These are phyloP conservation scores for Eurosta solidaginis DNA, from an alignment of 1,140 invertebrate genomes.

Conservation along the genomic window DNA sequence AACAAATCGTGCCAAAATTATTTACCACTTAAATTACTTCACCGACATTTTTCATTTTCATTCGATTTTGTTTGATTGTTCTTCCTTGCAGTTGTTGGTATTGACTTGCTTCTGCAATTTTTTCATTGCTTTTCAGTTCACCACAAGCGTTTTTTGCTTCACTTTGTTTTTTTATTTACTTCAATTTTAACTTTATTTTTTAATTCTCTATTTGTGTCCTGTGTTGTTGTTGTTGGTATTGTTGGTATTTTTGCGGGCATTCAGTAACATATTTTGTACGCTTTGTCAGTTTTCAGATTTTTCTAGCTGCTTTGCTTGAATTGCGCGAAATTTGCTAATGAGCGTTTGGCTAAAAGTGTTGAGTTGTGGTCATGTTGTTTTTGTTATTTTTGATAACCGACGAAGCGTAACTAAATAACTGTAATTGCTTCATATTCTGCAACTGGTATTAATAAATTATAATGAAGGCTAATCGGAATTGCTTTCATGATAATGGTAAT, in stretches of 20 bases:
- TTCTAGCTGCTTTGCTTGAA: background rate
- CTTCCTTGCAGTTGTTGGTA: background rate
- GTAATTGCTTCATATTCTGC: constrained; percentile 31
- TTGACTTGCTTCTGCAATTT: background rate
- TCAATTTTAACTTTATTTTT: background rate
- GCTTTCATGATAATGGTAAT: constrained; percentile 13
- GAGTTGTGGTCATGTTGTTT: constrained; percentile 31
- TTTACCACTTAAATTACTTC: constrained; percentile 40
- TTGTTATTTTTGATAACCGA: background rate
- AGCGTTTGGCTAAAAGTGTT: constrained; percentile 34
- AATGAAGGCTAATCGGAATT: constrained; percentile 37
- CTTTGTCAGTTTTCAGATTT: background rate
- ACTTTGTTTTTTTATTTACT: background rate
- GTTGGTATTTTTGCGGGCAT: too few species aligned
- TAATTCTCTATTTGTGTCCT: background rate
- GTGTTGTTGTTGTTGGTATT: background rate
- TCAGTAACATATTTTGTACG: background rate
- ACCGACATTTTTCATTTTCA: constrained; percentile 39
- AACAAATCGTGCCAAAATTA: constrained; percentile 42
- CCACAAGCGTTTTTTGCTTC: constrained; percentile 24
- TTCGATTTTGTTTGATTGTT: constrained; percentile 7
- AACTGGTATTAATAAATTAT: constrained; percentile 40
- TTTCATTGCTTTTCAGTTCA: background rate
- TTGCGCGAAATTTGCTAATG: constrained; percentile 31
- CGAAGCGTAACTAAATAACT: background rate